Evolutionary conservation across 2,797 vertebrate species (phyloP), one percentile per base, ranked within the genome.

Genomic region (Urosaurus nigricauda): DNA sequence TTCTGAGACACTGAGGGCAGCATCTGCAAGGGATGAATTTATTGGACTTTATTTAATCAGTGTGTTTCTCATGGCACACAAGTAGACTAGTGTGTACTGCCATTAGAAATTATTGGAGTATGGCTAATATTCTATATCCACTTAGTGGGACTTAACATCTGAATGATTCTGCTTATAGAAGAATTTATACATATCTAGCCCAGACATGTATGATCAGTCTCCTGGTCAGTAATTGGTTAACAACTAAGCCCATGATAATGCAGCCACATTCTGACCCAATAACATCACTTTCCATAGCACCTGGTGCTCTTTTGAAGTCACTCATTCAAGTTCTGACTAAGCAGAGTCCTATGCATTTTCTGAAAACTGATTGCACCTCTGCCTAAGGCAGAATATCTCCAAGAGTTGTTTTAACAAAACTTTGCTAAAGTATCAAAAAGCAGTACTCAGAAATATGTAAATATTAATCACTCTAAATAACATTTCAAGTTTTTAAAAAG

Each of bases 281-380:
- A 79, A 74, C 26, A 81, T 90, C 90, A 71, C 89, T 94, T 92
- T n/a, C 4, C 89, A 1, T 63, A 84, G 84, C 91, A 93, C 85
- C 90, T 95, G 95, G 94, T 85, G 86, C 91, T 93, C 87, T 89
- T 94, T 93, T 96, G 95, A 96, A 95, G 92, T 92, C 71, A 84
- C 51, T 56, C 82, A 83, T 85, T 92, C 95, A 95, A 93, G 95
- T 95, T 92, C 91, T 93, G 90, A 93, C 93, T 0, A 84, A 92
- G 92, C 87, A 80, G 78, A 84, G 5, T 35, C 68, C 53, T 84
- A 1, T 80, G 85, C 85, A 6, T 85, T 73, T 75, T 91, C 90
- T 92, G 83, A 83, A 74, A 94, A 84, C 77, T 17, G 83, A 83
- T 94, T 91, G 89, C 88, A 87, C 90, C 73, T 75, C 1, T 79